phyloP scores from a whole-genome alignment of 2,888 invertebrate genomes.

The Ornithoptera alexandrae region DNA sequence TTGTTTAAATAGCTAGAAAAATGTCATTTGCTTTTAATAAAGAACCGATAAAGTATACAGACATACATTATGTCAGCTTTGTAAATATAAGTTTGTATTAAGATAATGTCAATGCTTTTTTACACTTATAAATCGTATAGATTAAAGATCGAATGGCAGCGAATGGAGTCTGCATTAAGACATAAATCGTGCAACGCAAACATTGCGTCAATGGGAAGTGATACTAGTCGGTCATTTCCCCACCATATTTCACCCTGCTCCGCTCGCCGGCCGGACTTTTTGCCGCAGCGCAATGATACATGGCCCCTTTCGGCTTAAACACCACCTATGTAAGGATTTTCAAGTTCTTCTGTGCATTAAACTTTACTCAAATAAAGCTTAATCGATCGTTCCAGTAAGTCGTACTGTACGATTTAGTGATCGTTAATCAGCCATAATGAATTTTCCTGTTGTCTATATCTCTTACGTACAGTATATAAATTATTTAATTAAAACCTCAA shows the following conservation, averaged over 20 bases:
- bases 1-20: no score
- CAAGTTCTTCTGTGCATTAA: constrained; percentile 17
- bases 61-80: no score
- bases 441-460: constrained; percentile 20
- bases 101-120: neutral
- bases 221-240: constrained; percentile 23
- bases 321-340: constrained; percentile 20
- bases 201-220: constrained; percentile 23
- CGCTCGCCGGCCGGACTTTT: constrained; percentile 16
- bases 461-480: constrained; percentile 22
- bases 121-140: constrained; percentile 1
- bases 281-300: constrained; percentile 27
- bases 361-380: constrained; percentile 18
- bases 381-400: constrained; percentile 29
- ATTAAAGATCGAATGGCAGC: constrained; percentile 6
- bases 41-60: no score
- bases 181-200: constrained; percentile 24
- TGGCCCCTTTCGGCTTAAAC: constrained; percentile 14
- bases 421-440: constrained; percentile 18
- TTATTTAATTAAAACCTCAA: constrained; percentile 27
- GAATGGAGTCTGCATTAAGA: constrained; percentile 20
- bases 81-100: no score
- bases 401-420: constrained; percentile 20
- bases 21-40: no score
- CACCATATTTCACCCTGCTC: constrained; percentile 25